Evolutionary conservation across 1,140 invertebrate species (phyloP), one percentile per base, ranked within the genome.

Genomic region (Caenorhabditis inopinata): DNA sequence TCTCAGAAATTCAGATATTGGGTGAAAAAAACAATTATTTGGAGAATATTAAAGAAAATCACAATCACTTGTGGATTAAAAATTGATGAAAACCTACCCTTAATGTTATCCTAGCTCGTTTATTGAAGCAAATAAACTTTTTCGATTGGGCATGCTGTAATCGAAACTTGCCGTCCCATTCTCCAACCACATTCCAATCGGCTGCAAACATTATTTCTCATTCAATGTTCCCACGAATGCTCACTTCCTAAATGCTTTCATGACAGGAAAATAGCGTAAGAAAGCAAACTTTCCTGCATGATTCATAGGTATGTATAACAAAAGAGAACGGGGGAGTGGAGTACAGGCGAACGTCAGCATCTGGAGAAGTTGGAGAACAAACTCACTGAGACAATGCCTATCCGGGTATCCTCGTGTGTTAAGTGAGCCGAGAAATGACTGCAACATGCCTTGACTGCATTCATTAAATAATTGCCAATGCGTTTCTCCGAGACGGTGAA

Each of bases 81-180:
- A 42, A 42, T 7, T 7, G 38, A 7, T 5, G 7, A 29, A 51
- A 51, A 3, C 27, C 18, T 68, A 68, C 58, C n/a, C 58, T 68
- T 7, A 68, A 68, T 2, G 58, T 68, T 11, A 68, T 21, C n/a
- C 58, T 35, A 11, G 58, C 58, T 38, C 58, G 14, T 27, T 68
- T 68, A 42, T 68, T 68, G 18, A 68, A 68, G n/a, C 58, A 68
- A 12, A 68, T 11, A n/a, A 38, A 68, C n/a, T 68, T 68, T 42
- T 21, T 68, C 32, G 58, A 68, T 7, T 68, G 29, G 9, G 58
- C 58, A 42, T 68, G 58, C 12, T 68, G 58, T 68, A 68, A 42
- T 18, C 58, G 58, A 68, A 68, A 68, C n/a, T 38, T 68, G 18
- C 58, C 58, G 21, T 68, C 58, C 58, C 58, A 68, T 68, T 68